phyloP scores from a whole-genome alignment of 2,888 invertebrate genomes.

The Torymus texanus region DNA sequence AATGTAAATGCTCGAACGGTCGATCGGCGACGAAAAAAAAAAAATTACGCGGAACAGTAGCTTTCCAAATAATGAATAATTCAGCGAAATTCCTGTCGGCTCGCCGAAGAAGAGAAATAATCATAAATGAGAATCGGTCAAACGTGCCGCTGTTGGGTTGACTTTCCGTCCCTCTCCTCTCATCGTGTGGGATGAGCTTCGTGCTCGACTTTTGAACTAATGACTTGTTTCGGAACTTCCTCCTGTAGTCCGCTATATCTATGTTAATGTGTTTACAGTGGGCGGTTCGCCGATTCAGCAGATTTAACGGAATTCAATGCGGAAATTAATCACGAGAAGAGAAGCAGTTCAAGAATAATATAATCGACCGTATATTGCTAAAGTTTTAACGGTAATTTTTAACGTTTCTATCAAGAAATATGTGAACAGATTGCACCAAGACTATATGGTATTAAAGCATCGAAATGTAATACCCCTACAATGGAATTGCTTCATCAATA shows the following conservation, averaged over 20 bases:
- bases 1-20: too few relatives aligned
- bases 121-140: constrained; percentile 38
- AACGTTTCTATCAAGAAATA: too few relatives aligned
- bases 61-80: constrained; percentile 40
- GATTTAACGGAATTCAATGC: constrained; percentile 28
- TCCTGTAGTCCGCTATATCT: constrained; percentile 26
- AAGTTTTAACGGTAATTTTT: too few relatives aligned
- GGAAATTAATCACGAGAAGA: constrained; percentile 12
- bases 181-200: background rate
- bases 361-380: too few relatives aligned
- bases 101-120: constrained; percentile 8
- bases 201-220: constrained; percentile 51
- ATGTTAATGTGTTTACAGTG: constrained; percentile 21
- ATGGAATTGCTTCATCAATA: too few relatives aligned
- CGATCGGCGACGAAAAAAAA: background rate
- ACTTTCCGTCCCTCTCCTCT: too few relatives aligned
- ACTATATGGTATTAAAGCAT: too few relatives aligned
- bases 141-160: background rate
- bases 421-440: too few relatives aligned
- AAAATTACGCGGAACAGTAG: background rate
- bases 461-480: too few relatives aligned
- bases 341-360: too few relatives aligned
- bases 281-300: background rate
- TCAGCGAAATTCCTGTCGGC: constrained; percentile 15
- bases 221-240: constrained; percentile 42